A percentile compares a stretch with the other conserved stretches of the same genome.
phyloP scores from a whole-genome alignment of 2,888 invertebrate species.

The Plagodis pulveraria region DNA sequence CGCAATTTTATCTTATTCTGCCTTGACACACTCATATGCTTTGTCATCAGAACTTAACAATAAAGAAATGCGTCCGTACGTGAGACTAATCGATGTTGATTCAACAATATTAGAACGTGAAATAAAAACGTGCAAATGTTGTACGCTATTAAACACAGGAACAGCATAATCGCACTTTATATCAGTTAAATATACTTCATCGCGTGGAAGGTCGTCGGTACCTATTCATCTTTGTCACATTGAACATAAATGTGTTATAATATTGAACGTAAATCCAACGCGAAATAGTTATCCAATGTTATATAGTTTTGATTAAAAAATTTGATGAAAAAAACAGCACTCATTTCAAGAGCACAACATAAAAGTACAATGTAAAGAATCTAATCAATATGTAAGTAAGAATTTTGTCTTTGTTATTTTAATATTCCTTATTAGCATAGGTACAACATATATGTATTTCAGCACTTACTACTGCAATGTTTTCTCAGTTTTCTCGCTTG shows the following conservation, averaged over 20 bases:
- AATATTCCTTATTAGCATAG: no score
- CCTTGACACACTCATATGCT: conserved; percentile 44
- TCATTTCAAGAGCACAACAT: no score
- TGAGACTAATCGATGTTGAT: conserved; percentile 75
- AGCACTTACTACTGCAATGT: no score
- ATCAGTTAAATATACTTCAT: conserved; percentile 39
- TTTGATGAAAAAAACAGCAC: no score
- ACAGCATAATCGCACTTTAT: conserved; percentile 27
- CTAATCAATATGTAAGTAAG: no score
- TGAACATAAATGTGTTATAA: conserved; percentile 6
- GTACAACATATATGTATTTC: no score
- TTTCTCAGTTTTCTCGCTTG: no score
- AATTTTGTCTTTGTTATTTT: no score
- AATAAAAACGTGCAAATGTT: conserved; percentile 61
- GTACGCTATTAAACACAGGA: conserved; percentile 33
- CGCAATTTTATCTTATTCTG: conserved; percentile 21
- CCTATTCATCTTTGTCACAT: conserved; percentile 16
- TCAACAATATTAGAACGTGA: conserved; percentile 74
- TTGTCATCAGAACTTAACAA: conserved; percentile 41
- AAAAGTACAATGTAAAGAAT: no score
- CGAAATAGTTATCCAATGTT: neutral
- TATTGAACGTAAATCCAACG: neutral
- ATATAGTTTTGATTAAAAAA: neutral
- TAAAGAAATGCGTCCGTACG: conserved; percentile 59
- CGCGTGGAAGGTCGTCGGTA: conserved; percentile 36